A percentile compares a stretch with the other conserved stretches of the same genome.
phyloP scores from a whole-genome alignment of 2,797 vertebrate genomes.

The Heterohyrax brucei region DNA sequence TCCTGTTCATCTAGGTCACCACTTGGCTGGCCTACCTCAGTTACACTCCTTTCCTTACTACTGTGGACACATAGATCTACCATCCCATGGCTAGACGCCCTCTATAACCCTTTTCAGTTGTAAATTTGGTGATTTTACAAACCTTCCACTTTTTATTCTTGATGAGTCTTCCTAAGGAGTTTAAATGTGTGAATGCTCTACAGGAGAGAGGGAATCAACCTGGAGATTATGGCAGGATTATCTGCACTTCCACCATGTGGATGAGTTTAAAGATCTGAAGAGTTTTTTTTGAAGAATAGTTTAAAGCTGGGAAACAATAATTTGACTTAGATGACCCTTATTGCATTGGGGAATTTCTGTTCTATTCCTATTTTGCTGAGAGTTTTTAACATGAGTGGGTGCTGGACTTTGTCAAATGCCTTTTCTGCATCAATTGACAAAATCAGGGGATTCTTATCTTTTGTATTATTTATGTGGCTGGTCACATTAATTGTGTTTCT shows the following conservation, averaged over 20 bases:
- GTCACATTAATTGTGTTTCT: too few species aligned
- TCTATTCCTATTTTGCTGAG: too few species aligned
- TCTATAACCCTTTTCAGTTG: not conserved
- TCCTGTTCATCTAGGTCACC: not conserved
- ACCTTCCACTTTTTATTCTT: conserved; percentile 16
- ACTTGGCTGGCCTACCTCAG: not conserved
- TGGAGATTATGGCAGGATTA: conserved; percentile 9
- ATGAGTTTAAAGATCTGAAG: not conserved
- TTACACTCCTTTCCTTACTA: not conserved
- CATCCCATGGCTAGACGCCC: not conserved
- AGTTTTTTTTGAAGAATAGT: not conserved
- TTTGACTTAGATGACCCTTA: not conserved
- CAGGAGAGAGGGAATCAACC: not conserved
- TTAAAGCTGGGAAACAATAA: conserved; percentile 63
- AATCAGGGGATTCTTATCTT: too few species aligned
- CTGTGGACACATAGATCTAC: not conserved
- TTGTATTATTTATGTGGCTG: too few species aligned
- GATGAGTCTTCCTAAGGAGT: not conserved
- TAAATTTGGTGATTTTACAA: not conserved
- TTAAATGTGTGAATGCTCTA: conserved; percentile 10
- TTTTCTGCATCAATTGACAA: too few species aligned
- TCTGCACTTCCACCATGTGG: not conserved
- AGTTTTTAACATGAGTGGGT: too few species aligned
- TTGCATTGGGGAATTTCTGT: too few species aligned
- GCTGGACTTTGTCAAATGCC: too few species aligned